Conservation (phyloP, 2,888 invertebrate genomes). For the Lamproptera curius region DNA sequence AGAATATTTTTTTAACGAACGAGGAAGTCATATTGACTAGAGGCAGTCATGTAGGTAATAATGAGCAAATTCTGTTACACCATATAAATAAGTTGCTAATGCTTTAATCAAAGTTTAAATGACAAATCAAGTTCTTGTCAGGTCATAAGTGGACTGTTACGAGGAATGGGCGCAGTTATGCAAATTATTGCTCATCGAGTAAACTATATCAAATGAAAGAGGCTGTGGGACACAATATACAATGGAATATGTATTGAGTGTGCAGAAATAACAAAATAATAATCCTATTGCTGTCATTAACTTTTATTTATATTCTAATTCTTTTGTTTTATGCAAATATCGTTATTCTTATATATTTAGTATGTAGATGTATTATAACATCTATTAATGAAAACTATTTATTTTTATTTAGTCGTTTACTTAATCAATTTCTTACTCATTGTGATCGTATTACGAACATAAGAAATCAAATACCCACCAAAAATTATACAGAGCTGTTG, state of each 20-base stretch:
- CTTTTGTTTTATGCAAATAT: too few species aligned
- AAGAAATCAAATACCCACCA: constrained; percentile 52
- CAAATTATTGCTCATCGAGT: constrained; percentile 17
- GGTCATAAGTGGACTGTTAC: constrained; percentile 11
- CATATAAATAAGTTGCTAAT: constrained; percentile 8
- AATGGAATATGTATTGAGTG: too few species aligned
- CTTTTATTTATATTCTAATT: too few species aligned
- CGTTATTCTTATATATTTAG: too few species aligned
- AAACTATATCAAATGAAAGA: constrained; percentile 15
- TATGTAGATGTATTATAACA: too few species aligned
- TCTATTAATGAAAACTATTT: too few species aligned
- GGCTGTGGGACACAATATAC: too few species aligned
- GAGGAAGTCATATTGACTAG: too few species aligned
- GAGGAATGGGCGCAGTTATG: constrained; percentile 17
- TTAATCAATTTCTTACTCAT: constrained; percentile 44
- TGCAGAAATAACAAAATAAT: background rate
- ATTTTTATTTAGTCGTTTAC: background rate
- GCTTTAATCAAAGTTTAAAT: constrained; percentile 15
- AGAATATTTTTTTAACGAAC: too few species aligned
- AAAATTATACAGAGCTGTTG: constrained; percentile 37
- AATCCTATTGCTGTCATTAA: background rate
- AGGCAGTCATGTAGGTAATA: too few species aligned
- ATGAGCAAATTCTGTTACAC: too few species aligned
- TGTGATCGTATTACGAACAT: constrained; percentile 55
- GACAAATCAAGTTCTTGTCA: constrained; percentile 17